Evolutionary conservation across 2,888 invertebrate species (phyloP).

Genomic region (Agriotes lineatus): DNA sequence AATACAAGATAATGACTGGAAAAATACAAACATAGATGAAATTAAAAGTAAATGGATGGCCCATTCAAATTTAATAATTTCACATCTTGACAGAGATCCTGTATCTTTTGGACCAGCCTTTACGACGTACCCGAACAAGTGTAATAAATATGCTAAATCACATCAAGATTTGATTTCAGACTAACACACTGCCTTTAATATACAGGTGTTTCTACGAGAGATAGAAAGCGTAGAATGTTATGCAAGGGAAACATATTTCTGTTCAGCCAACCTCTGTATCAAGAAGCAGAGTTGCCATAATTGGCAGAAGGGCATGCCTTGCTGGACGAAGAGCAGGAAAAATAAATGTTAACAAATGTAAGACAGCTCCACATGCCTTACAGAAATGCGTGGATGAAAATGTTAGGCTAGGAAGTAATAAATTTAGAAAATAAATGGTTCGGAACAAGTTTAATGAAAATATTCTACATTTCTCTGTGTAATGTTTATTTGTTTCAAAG

Average conservation of each 20-base stretch:
- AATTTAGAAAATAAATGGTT: slow-evolving; percentile 12
- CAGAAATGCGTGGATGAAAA: background rate
- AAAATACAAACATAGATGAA: background rate
- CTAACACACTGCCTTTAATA: too few species aligned
- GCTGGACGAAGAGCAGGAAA: background rate
- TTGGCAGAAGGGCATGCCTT: background rate
- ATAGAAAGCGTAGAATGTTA: background rate
- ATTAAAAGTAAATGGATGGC: background rate
- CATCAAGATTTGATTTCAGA: too few species aligned
- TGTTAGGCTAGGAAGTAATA: background rate
- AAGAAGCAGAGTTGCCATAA: background rate
- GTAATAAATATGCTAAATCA: too few species aligned
- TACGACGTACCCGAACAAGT: too few species aligned
- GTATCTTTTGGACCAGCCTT: too few species aligned
- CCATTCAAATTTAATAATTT: background rate
- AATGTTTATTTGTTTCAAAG: too few species aligned
- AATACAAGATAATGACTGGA: too few species aligned
- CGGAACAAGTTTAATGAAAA: too few species aligned
- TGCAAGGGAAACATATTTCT: background rate
- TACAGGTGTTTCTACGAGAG: too few species aligned
- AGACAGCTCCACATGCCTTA: background rate
- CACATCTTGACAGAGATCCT: background rate
- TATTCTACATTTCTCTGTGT: too few species aligned
- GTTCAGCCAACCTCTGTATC: slow-evolving; percentile 3
- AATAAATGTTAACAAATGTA: background rate